phyloP scores from a whole-genome alignment of 1,140 invertebrate species.

The Trichogramma pretiosum region DNA sequence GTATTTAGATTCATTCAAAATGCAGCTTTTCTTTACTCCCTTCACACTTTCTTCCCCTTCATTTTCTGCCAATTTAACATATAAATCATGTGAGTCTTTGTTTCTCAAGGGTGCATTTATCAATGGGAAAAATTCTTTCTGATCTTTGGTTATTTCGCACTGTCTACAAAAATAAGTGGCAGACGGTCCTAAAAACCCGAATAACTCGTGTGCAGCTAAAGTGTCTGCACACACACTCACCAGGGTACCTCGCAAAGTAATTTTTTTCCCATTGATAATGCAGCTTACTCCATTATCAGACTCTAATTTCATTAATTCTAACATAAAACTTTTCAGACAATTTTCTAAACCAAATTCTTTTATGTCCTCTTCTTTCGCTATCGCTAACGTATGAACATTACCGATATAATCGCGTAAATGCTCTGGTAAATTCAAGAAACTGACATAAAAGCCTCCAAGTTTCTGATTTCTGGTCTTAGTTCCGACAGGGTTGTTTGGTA shows the following conservation, averaged over 20 bases:
- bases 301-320: constrained; percentile 8
- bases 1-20: not conserved
- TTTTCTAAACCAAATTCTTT: constrained; percentile 10
- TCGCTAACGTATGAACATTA: not conserved
- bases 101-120: not conserved
- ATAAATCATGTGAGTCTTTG: too few relatives aligned
- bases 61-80: not conserved
- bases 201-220: constrained; percentile 11
- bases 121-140: not conserved
- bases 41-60: not conserved
- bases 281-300: not conserved
- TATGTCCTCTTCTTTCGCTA: constrained; percentile 8
- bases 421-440: constrained; percentile 4
- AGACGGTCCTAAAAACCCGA: constrained; percentile 7
- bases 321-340: constrained; percentile 6
- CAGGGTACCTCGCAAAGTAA: constrained; percentile 1
- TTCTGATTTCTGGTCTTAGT: constrained; percentile 8
- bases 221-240: constrained; percentile 1
- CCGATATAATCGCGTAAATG: constrained; percentile 4
- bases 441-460: constrained; percentile 8
- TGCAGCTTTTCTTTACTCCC: constrained; percentile 1
- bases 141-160: not conserved
- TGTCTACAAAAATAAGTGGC: constrained; percentile 12
- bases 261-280: not conserved
- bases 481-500: constrained; percentile 10